Conservation (phyloP, 35 echinoderm and acorn worm species). For the Amphiura filiformis region DNA sequence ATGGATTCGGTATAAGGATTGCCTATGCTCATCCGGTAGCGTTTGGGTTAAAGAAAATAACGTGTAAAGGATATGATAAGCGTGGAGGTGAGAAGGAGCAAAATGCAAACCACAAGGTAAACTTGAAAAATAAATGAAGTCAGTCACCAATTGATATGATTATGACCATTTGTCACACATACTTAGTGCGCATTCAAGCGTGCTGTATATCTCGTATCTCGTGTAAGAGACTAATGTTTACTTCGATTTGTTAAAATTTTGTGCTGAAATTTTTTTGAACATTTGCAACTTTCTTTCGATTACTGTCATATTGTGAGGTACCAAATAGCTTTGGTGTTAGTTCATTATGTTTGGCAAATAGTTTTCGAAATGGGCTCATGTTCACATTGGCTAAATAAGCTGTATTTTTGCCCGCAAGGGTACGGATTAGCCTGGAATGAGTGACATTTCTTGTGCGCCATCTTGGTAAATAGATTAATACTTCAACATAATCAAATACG, state of each 20-base stretch:
- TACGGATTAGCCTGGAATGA: too few species aligned
- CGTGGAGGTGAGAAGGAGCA: background rate
- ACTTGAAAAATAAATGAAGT: background rate
- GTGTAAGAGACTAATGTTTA: background rate
- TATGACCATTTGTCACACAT: too few species aligned
- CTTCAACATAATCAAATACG: too few species aligned
- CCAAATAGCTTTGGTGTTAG: too few species aligned
- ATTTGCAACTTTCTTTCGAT: background rate
- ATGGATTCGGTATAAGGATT: background rate
- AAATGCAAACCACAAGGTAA: background rate
- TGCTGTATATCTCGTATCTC: background rate
- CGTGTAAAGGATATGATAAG: background rate
- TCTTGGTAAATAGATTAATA: too few species aligned
- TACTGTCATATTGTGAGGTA: too few species aligned
- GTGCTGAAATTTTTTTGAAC: background rate
- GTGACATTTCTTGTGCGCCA: too few species aligned
- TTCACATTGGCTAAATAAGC: too few species aligned
- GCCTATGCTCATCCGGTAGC: background rate
- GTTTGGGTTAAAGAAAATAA: background rate
- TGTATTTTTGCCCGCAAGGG: too few species aligned
- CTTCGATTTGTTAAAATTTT: background rate
- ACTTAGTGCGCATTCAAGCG: background rate
- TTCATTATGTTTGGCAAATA: too few species aligned
- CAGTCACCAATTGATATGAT: background rate
- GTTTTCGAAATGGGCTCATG: too few species aligned